A percentile compares a stretch with the other conserved stretches of the same genome.
Evolutionary conservation across 1,140 invertebrate species (phyloP).

Genomic region (Halyomorpha halys): DNA sequence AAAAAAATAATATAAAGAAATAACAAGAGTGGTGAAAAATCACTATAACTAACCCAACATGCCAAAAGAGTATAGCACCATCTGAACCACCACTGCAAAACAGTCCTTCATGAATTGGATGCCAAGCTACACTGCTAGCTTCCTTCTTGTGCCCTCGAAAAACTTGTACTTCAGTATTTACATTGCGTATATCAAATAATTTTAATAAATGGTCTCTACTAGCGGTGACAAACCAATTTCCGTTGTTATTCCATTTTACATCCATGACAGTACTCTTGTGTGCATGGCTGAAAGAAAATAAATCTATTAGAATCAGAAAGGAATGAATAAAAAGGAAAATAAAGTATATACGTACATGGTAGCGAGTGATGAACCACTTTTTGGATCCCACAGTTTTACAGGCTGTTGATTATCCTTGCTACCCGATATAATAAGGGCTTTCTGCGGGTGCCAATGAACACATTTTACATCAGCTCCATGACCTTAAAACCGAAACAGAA

Average conservation of each 20-base stretch:
- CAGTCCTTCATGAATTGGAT: conserved; percentile 90
- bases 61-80: conserved; percentile 96
- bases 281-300: conserved; percentile 65
- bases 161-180: conserved; percentile 86
- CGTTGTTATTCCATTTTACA: conserved; percentile 97
- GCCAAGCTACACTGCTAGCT: conserved; percentile 94
- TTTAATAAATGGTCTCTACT: conserved; percentile 96
- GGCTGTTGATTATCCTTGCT: conserved; percentile 99
- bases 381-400: conserved; percentile 98
- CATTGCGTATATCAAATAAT: conserved; percentile 93
- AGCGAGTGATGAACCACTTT: conserved; percentile 78
- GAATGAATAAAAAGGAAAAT: conserved; percentile 29
- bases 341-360: conserved; percentile 48
- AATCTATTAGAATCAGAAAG: conserved; percentile 2
- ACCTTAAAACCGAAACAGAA: conserved; percentile 43
- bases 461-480: conserved; percentile 99
- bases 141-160: conserved; percentile 98
- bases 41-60: conserved; percentile 63
- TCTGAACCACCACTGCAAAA: conserved; percentile 96
- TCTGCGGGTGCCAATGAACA: conserved; percentile 98
- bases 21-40: neutral
- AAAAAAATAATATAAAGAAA: neutral
- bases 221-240: conserved; percentile 98
- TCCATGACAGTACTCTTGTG: conserved; percentile 99
- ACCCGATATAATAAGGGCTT: conserved; percentile 91